A percentile compares a stretch with the other conserved stretches of the same genome.
phyloP scores from a whole-genome alignment of 2,797 vertebrate genomes.

The Enteromius radiatus region DNA sequence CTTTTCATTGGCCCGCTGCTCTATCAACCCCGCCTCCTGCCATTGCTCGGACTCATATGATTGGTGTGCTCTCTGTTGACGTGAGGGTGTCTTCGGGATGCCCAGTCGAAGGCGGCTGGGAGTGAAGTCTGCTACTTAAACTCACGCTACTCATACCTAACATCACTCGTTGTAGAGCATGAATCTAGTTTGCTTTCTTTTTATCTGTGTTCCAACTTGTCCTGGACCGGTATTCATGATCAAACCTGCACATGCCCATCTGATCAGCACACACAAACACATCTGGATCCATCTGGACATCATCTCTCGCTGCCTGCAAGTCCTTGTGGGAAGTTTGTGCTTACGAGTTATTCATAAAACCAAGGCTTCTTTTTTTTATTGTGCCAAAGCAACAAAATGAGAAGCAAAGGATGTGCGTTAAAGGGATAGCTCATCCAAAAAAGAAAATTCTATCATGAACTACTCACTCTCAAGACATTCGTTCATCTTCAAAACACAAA shows the following conservation, averaged over 20 bases:
- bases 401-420: neutral
- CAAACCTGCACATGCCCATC: neutral
- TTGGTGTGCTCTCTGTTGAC: conserved; percentile 39
- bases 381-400: neutral
- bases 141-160: neutral
- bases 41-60: conserved; percentile 36
- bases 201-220: conserved; percentile 31
- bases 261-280: neutral
- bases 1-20: conserved; percentile 26
- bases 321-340: neutral
- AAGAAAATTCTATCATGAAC: neutral
- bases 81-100: neutral
- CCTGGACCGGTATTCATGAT: conserved; percentile 25
- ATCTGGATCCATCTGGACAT: conserved; percentile 28
- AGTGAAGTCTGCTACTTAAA: neutral
- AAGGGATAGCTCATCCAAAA: neutral
- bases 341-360: neutral
- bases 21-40: conserved; percentile 20
- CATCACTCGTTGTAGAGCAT: conserved; percentile 20
- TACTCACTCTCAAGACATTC: neutral
- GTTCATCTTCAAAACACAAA: neutral
- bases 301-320: conserved; percentile 21
- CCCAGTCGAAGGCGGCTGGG: neutral
- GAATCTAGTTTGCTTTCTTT: conserved; percentile 18
- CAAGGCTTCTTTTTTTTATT: neutral